Evolutionary conservation across 2,113 vertebrate species (phyloP).

Genomic region (Perca flavescens): DNA sequence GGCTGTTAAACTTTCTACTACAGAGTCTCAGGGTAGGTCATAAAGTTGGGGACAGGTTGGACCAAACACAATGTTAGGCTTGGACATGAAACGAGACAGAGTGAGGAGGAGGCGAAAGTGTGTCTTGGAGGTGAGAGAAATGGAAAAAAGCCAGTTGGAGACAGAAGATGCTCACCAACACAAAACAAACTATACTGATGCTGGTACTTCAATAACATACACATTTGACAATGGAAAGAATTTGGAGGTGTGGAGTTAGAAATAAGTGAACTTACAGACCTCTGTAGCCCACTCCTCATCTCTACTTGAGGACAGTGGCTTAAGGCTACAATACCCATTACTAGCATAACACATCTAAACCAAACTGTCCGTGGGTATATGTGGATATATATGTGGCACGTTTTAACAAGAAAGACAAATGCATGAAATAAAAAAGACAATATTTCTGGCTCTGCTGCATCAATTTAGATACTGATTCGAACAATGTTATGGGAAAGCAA

Average conservation of each 20-base stretch:
- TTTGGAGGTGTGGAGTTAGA: no score
- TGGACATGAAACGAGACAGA: conserved; percentile 14
- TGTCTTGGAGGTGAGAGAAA: conserved; percentile 1
- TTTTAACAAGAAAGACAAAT: background rate
- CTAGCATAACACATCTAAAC: background rate
- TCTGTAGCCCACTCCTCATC: background rate
- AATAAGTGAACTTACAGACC: background rate
- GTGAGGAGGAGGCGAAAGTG: background rate
- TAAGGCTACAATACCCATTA: background rate
- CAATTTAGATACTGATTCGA: background rate
- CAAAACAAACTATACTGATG: conserved; percentile 1
- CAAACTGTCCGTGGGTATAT: background rate
- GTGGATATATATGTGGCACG: background rate
- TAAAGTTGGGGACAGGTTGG: conserved; percentile 30
- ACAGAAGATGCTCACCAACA: conserved; percentile 16
- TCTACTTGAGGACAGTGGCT: no score
- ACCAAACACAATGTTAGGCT: conserved; percentile 23
- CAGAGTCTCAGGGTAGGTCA: conserved; percentile 33
- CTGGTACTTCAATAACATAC: background rate
- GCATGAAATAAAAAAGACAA: background rate
- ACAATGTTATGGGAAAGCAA: background rate
- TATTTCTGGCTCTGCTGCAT: background rate
- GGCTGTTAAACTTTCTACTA: conserved; percentile 27
- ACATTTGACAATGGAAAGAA: background rate
- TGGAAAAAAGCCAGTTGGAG: conserved; percentile 10